Percentiles rank a stretch among this genome's conserved stretches.
These are phyloP conservation scores for Drosophila testacea DNA, from an alignment of 2,888 invertebrate species.

Conservation along the genomic window DNA sequence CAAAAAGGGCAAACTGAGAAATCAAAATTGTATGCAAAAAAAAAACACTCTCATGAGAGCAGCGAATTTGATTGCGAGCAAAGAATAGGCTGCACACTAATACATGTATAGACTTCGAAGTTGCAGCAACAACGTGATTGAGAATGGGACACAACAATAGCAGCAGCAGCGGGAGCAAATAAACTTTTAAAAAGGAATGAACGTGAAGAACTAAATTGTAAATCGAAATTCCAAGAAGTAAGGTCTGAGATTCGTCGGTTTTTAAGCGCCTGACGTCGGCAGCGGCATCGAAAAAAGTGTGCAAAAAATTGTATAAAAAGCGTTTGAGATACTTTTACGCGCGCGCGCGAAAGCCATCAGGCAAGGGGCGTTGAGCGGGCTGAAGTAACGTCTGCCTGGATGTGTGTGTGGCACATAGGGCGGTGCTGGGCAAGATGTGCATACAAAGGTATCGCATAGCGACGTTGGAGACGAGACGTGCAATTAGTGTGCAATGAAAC, in stretches of 20 bases:
- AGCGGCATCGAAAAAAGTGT: slow-evolving; percentile 51
- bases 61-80: slow-evolving; percentile 68
- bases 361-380: slow-evolving; percentile 40
- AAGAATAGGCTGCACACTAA: slow-evolving; percentile 70
- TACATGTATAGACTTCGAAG: slow-evolving; percentile 52
- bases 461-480: slow-evolving; percentile 39
- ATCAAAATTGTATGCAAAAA: slow-evolving; percentile 71
- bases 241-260: slow-evolving; percentile 63
- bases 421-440: slow-evolving; percentile 53
- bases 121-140: slow-evolving; percentile 77
- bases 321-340: slow-evolving; percentile 76
- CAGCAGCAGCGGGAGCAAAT: slow-evolving; percentile 55
- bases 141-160: slow-evolving; percentile 71
- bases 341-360: slow-evolving; percentile 66
- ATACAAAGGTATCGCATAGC: slow-evolving; percentile 42
- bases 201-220: slow-evolving; percentile 75
- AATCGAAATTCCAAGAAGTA: slow-evolving; percentile 80
- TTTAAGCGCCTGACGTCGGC: slow-evolving; percentile 60
- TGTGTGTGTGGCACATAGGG: slow-evolving; percentile 42
- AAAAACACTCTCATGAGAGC: slow-evolving; percentile 19
- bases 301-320: slow-evolving; percentile 57
- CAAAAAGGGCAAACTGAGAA: slow-evolving; percentile 66
- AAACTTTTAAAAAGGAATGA: slow-evolving; percentile 51
- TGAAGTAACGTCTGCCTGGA: slow-evolving; percentile 8
- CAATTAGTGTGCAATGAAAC: slow-evolving; percentile 66